Percentiles rank a stretch among this genome's conserved stretches.
These are phyloP conservation scores for Neogale vison DNA, from an alignment of 2,113 vertebrate genomes.

Conservation along the genomic window DNA sequence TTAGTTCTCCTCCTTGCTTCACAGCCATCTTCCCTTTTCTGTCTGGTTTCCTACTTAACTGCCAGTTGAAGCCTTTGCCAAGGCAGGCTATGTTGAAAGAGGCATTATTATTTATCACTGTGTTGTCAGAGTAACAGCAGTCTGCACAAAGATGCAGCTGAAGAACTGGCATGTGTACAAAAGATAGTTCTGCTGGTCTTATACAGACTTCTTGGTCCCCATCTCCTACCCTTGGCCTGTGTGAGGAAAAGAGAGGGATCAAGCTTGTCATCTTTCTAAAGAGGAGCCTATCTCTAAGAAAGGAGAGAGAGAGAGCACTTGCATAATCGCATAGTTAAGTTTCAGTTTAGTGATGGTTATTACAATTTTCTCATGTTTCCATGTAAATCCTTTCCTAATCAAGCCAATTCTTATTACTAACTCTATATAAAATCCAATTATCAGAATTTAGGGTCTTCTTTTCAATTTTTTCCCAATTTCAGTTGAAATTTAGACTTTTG, in stretches of 20 bases:
- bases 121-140: not conserved
- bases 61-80: not conserved
- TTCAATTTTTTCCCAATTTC: not conserved
- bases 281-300: not conserved
- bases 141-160: not conserved
- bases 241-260: not conserved
- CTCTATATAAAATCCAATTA: not conserved
- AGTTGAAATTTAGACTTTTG: constrained; percentile 12
- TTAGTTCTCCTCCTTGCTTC: not conserved
- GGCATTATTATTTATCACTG: not conserved
- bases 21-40: not conserved
- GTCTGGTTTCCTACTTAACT: not conserved
- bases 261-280: not conserved
- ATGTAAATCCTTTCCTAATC: not conserved
- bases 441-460: not conserved
- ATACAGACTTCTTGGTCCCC: not conserved
- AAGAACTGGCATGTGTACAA: not conserved
- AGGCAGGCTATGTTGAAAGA: not conserved
- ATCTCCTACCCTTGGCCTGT: not conserved
- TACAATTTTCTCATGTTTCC: not conserved
- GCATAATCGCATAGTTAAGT: not conserved
- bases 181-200: not conserved
- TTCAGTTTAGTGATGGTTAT: not conserved
- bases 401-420: constrained; percentile 32
- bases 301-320: not conserved